A percentile compares a stretch with the other conserved stretches of the same genome.
Conservation (phyloP, 2,797 vertebrate species). For the Australoheros facetus region DNA sequence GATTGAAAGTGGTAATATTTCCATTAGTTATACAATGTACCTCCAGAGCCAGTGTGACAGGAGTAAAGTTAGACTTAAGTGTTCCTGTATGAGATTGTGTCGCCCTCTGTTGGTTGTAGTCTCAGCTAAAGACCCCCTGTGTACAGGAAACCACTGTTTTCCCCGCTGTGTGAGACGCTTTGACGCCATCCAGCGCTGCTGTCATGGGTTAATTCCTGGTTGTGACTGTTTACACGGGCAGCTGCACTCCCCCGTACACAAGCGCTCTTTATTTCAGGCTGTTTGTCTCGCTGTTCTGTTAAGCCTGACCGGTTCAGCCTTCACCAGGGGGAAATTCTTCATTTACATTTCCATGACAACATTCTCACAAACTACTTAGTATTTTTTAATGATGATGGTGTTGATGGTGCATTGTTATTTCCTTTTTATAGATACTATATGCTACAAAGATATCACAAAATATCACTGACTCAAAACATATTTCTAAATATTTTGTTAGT, state of each 20-base stretch:
- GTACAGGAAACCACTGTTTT: not conserved
- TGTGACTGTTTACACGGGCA: not conserved
- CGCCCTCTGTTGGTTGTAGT: slow-evolving; percentile 20
- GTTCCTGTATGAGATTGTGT: not conserved
- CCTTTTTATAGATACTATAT: not conserved
- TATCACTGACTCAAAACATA: too few species aligned
- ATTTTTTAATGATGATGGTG: not conserved
- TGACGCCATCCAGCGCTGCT: not conserved
- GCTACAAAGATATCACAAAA: too few species aligned
- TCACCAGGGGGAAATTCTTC: not conserved
- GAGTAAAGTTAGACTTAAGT: not conserved
- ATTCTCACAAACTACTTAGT: not conserved
- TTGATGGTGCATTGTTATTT: not conserved
- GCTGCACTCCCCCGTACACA: not conserved
- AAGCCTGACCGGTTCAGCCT: not conserved
- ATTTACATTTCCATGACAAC: not conserved
- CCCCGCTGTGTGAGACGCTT: not conserved
- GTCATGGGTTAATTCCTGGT: not conserved
- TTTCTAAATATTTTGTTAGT: not conserved
- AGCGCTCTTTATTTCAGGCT: not conserved
- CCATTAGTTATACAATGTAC: not conserved
- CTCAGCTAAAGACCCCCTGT: not conserved
- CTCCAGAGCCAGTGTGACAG: not conserved
- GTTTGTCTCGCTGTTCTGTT: not conserved
- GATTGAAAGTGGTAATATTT: not conserved